phyloP scores from a whole-genome alignment of 2,113 vertebrate species.

The Lathamus discolor region DNA sequence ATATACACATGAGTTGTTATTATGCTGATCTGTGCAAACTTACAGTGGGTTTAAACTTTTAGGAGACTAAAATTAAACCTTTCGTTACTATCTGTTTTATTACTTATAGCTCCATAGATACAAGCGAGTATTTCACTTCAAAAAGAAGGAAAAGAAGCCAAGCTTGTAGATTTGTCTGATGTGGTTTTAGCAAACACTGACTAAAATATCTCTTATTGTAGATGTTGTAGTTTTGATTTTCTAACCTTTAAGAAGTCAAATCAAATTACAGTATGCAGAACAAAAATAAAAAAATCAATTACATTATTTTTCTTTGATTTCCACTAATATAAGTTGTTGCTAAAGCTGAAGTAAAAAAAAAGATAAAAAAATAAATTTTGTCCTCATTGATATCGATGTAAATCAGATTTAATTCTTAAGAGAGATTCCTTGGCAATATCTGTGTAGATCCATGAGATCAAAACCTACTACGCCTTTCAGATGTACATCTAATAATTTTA shows the following conservation, averaged over 20 bases:
- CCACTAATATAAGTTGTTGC: background rate
- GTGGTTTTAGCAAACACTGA: background rate
- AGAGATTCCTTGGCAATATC: background rate
- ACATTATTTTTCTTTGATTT: background rate
- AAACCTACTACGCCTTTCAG: background rate
- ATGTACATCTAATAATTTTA: background rate
- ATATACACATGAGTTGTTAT: background rate
- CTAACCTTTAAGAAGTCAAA: background rate
- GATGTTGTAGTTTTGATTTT: background rate
- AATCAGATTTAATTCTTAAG: background rate
- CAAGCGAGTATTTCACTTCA: background rate
- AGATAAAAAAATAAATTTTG: background rate
- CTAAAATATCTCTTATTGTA: background rate
- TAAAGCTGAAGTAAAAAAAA: background rate
- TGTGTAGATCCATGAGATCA: background rate
- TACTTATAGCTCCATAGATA: background rate
- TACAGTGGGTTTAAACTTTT: background rate
- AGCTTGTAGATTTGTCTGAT: background rate
- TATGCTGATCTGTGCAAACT: background rate
- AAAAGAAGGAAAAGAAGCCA: background rate
- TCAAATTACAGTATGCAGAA: background rate
- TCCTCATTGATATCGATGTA: background rate
- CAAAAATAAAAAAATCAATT: background rate
- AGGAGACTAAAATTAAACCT: background rate
- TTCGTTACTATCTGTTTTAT: background rate